Conservation (phyloP, 2,797 vertebrate species). For the Anguilla marmorata region DNA sequence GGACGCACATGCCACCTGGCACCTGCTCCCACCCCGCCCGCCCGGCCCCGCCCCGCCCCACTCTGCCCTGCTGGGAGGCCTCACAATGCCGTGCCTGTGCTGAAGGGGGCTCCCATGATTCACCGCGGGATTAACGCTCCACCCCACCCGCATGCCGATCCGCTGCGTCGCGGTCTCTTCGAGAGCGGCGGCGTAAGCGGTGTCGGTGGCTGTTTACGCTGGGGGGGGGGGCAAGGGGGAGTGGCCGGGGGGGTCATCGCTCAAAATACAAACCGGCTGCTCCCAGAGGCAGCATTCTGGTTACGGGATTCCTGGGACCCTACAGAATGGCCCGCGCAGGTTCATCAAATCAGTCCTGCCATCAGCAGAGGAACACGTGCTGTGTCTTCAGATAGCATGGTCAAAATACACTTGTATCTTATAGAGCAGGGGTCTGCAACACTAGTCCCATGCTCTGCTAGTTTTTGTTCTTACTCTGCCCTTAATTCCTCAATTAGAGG, state of each 20-base stretch:
- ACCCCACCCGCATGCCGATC: constrained; percentile 3
- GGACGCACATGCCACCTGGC: constrained; percentile 63
- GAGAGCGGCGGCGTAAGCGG: neutral
- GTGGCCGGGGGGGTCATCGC: constrained; percentile 4
- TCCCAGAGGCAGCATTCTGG: neutral
- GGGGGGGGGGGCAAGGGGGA: neutral
- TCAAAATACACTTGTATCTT: neutral
- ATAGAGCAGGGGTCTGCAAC: neutral
- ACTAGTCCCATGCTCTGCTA: neutral
- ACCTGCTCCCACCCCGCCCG: constrained; percentile 59
- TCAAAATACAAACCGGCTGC: neutral
- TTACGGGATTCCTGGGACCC: neutral
- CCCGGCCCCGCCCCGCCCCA: constrained; percentile 3
- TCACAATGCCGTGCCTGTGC: constrained; percentile 46
- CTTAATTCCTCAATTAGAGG: neutral
- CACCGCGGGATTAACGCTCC: constrained; percentile 37
- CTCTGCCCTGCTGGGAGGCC: constrained; percentile 13
- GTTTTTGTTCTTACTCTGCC: neutral
- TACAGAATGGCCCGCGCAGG: neutral
- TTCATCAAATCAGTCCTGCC: constrained; percentile 9
- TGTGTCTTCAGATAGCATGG: neutral
- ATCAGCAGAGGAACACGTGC: neutral
- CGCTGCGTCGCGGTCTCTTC: neutral
- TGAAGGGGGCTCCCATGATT: constrained; percentile 36
- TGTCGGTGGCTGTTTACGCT: neutral